A percentile compares a stretch with the other conserved stretches of the same genome.
Evolutionary conservation across 2,888 invertebrate genomes (phyloP).

Genomic region (Stenurella melanura): DNA sequence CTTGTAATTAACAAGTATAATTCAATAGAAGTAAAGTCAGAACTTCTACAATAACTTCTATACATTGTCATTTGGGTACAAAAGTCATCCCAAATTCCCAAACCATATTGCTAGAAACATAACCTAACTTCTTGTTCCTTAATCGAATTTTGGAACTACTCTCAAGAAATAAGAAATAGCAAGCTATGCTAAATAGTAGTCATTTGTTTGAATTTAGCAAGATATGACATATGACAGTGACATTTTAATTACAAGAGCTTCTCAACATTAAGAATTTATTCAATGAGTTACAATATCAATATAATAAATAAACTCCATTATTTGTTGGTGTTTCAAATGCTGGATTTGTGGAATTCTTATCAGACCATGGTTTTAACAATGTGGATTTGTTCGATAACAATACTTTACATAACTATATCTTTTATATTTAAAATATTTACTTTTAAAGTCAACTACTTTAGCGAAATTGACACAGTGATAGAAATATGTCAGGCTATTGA

Average conservation of each 20-base stretch:
- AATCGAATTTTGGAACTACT: too few relatives aligned
- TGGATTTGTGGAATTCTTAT: constrained; percentile 47
- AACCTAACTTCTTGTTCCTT: too few relatives aligned
- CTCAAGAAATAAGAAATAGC: neutral
- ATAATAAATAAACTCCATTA: constrained; percentile 37
- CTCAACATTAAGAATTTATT: neutral
- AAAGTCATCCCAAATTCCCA: too few relatives aligned
- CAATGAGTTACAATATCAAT: constrained; percentile 3
- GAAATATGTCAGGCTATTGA: constrained; percentile 49
- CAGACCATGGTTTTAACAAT: constrained; percentile 40
- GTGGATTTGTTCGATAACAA: constrained; percentile 44
- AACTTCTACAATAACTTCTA: too few relatives aligned
- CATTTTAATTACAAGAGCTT: neutral
- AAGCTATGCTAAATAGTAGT: neutral
- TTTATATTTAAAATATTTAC: constrained; percentile 29
- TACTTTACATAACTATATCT: constrained; percentile 31
- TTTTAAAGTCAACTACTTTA: neutral
- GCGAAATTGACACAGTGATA: constrained; percentile 22
- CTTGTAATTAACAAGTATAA: too few relatives aligned
- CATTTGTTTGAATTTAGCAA: constrained; percentile 3
- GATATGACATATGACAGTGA: constrained; percentile 3
- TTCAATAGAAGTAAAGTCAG: too few relatives aligned
- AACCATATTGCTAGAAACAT: too few relatives aligned
- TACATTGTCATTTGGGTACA: too few relatives aligned
- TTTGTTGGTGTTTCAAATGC: constrained; percentile 39